Evolutionary conservation across 2,113 vertebrate species (phyloP).

Genomic region (Colinus virginianus): DNA sequence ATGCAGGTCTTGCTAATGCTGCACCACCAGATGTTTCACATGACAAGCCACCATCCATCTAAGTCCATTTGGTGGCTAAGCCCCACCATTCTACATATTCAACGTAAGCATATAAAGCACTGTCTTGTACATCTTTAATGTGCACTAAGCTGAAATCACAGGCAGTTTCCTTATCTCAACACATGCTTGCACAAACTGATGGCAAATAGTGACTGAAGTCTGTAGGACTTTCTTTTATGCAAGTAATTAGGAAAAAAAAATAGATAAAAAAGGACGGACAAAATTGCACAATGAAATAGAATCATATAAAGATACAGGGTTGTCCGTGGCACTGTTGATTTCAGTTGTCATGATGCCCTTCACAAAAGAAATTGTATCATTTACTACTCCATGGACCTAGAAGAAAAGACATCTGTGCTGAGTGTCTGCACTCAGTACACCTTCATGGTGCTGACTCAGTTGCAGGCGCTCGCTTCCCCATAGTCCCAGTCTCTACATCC

Average conservation of each 20-base stretch:
- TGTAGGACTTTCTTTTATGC: rapidly evolving
- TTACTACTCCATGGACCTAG: slow-evolving; percentile 93
- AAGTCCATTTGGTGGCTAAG: background rate
- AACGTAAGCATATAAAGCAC: background rate
- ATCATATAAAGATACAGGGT: slow-evolving; percentile 91
- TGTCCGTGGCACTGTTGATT: slow-evolving; percentile 98
- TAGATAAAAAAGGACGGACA: background rate
- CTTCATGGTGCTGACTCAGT: background rate
- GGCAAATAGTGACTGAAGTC: background rate
- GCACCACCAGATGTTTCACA: background rate
- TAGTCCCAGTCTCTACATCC: background rate
- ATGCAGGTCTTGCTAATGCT: background rate
- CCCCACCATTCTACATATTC: background rate
- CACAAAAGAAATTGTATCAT: slow-evolving; percentile 96
- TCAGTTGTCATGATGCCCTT: slow-evolving; percentile 94
- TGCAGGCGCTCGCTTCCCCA: background rate
- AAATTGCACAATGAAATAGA: background rate
- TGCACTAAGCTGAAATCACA: background rate
- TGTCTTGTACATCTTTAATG: background rate
- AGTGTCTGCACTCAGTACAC: background rate
- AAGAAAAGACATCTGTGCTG: background rate
- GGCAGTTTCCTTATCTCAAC: background rate
- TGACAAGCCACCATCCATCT: background rate
- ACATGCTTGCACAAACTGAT: background rate
- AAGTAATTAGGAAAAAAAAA: background rate